phyloP scores from a whole-genome alignment of 2,888 invertebrate species.

The Acanthosoma haemorrhoidale region DNA sequence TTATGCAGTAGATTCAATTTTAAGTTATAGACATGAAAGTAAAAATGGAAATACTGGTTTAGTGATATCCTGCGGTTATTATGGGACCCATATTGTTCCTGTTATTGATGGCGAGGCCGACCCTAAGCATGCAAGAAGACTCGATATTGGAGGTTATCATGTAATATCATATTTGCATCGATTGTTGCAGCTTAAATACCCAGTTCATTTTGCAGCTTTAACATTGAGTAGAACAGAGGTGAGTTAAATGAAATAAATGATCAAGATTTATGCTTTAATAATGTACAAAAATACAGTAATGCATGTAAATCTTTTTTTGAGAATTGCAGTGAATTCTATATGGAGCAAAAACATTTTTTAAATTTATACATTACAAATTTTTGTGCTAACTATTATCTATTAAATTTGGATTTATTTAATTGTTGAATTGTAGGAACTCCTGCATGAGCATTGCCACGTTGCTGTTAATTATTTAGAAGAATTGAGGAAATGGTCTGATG shows the following conservation, averaged over 20 bases:
- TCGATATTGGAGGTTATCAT: constrained; percentile 84
- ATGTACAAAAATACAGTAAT: too few species aligned
- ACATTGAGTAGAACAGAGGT: constrained; percentile 79
- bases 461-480: constrained; percentile 74
- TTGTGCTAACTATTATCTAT: too few species aligned
- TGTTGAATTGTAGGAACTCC: constrained; percentile 55
- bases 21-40: constrained; percentile 55
- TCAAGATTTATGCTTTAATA: too few species aligned
- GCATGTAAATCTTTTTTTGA: too few species aligned
- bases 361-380: too few species aligned
- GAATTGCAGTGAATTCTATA: too few species aligned
- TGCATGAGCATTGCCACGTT: constrained; percentile 73
- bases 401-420: too few species aligned
- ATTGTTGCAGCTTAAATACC: constrained; percentile 86
- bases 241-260: too few species aligned
- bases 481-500: constrained; percentile 71
- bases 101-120: constrained; percentile 66
- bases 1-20: constrained; percentile 82
- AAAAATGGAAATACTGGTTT: constrained; percentile 59
- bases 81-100: constrained; percentile 82
- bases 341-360: too few species aligned
- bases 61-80: constrained; percentile 80
- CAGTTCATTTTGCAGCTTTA: constrained; percentile 81
- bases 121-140: constrained; percentile 65
- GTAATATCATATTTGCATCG: constrained; percentile 78